Base-by-base conservation (phyloP, 2,113 vertebrate species). In the Seriola dumerili region DNA sequence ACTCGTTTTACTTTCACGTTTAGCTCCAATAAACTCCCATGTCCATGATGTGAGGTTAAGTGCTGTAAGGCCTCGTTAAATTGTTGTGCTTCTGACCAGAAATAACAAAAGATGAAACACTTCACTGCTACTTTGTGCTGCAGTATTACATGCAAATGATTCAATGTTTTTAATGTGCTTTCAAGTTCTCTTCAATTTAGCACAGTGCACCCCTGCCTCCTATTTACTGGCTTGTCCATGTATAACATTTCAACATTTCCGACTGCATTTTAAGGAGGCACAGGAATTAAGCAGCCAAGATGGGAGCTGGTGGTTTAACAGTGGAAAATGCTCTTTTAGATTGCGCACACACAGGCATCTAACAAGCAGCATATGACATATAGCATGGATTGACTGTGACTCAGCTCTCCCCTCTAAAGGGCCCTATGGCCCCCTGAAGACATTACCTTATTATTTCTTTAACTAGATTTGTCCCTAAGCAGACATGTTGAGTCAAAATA, bases 391-490 rank as follows among this genome's bases (percentile, higher is more conserved):
- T 58, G 62, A 25, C 42, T 78, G 69, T 38, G 46, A 54, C 64
- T 50, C 63, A 50, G 50, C 73, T 66, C 40, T 74, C 19, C 71
- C 69, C 63, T 38, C 76, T 72, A 23, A 40, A 19, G 66, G 62
- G 44, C 82, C 65, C 66, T 32, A 1, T 21, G 4, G 7, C 50
- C 71, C 83, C 67, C 73, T 54, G 8, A 72, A 72, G 78, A 16
- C 71, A 81, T 84, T 72, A 75, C 71, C 38, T 79, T 14, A 82
- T 84, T 86, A 71, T 83, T 76, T 78, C 66, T 48, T 61, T 81
- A 79, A 83, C 79, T 36, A 62, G 71, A 64, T 79, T 63, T 44
- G 59, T 52, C 42, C 7, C 59, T 50, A 1, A 46, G 65, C 29
- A 78, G 72, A 78, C 59, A 68, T 64, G 71, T 29, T 2, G 38